Base-by-base conservation (phyloP, 2,113 vertebrate species). In the Perca schrenkii region DNA sequence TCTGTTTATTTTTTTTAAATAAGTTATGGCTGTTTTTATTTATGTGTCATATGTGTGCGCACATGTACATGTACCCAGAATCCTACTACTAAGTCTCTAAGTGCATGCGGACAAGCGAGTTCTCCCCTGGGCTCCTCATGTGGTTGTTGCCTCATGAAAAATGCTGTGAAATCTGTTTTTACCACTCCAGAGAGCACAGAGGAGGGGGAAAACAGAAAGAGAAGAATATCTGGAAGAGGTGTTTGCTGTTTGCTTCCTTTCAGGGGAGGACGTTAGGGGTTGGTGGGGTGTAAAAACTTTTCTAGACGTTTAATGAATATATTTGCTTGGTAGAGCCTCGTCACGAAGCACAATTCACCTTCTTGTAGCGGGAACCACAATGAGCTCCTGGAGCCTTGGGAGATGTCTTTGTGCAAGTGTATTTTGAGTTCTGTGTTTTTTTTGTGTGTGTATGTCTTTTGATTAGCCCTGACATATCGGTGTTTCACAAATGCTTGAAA, bases 131-230 rank as follows among this genome's bases (percentile, higher is more conserved):
- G 74, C 80, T 66, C 64, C 61, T 83, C 50, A 8, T 83, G 67
- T 77, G 73, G 60, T 31, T 74, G 57, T 50, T 62, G 58, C 64
- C 76, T 88, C 67, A 61, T 83, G 76, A 88, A 89, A 88, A 81
- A 88, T 91, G 81, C 81, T 88, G 79, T 53, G 50, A 85, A 86
- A 86, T 82, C 80, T 84, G 53, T 71, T 0, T 16, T 77, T 81
- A 15, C 63, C 28, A 61, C 64, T 78, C 50, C 54, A 68, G 64
- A 64, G 43, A 82, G 56, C 12, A 46, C 6, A 46, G 58, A 34
- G 49, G 16, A 36, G 53, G 34, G 69, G 71, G 10, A 83, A 77
- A 61, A 65, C n/a, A 40, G 43, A 12, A 53, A 22, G 15, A 50
- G 31, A 36, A 74, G 71, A 86, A 80, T 63, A 86, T 77, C 67